Evolutionary conservation across 1,140 invertebrate species (phyloP).

Genomic region (Drosophila takahashii): DNA sequence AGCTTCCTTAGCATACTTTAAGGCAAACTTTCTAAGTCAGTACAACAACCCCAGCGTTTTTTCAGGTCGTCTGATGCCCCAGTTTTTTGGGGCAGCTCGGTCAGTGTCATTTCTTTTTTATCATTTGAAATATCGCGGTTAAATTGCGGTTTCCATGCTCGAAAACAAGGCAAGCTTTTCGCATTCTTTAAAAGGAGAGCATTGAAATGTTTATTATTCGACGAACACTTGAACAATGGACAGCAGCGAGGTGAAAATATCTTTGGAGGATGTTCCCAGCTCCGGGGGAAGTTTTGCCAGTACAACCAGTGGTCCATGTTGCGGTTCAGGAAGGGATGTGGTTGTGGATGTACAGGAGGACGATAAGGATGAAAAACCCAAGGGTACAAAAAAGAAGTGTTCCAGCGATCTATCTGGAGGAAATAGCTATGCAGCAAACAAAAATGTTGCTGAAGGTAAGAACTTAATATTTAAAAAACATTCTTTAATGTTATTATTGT

Average conservation of each 20-base stretch:
- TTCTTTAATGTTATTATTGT: no score
- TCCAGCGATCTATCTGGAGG: constrained; percentile 40
- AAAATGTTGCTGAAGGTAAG: constrained; percentile 73
- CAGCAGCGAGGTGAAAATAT: constrained; percentile 36
- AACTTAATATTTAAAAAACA: no score
- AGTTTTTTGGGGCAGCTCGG: constrained; percentile 25
- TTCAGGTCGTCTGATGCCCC: constrained; percentile 8
- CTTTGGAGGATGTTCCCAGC: constrained; percentile 44
- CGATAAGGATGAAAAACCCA: not conserved
- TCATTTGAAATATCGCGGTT: constrained; percentile 29
- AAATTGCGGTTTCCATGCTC: constrained; percentile 29
- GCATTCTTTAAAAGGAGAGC: constrained; percentile 20
- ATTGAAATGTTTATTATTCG: constrained; percentile 29
- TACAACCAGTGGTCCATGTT: constrained; percentile 47
- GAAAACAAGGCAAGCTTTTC: constrained; percentile 54
- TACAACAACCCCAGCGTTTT: constrained; percentile 16
- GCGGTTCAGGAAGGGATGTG: not conserved
- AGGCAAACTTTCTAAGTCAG: constrained; percentile 25
- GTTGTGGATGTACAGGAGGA: constrained; percentile 1
- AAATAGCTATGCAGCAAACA: constrained; percentile 67
- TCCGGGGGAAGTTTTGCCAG: constrained; percentile 54
- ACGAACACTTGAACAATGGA: constrained; percentile 40
- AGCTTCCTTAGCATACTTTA: constrained; percentile 26
- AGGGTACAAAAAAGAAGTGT: constrained; percentile 32
- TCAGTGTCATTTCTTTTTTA: constrained; percentile 60